Conservation (phyloP, 2,113 vertebrate species). For the Pterocles burchelli region DNA sequence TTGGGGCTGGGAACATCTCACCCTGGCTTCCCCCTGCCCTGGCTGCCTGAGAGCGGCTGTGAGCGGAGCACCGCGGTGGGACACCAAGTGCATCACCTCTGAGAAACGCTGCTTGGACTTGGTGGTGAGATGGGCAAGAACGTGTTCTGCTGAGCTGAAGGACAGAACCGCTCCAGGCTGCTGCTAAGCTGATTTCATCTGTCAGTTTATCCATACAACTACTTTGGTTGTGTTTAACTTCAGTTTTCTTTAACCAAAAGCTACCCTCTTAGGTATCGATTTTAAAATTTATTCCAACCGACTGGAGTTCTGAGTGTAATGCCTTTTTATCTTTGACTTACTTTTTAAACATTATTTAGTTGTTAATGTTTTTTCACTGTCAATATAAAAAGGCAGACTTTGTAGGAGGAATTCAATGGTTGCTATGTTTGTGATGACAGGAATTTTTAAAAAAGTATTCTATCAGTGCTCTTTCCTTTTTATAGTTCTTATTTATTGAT, state of each 20-base stretch:
- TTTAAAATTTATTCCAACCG: background rate
- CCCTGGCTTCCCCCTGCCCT: background rate
- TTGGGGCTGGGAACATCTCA: background rate
- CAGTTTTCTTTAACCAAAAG: background rate
- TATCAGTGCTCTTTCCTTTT: background rate
- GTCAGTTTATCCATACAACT: background rate
- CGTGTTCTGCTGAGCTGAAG: background rate
- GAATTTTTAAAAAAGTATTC: background rate
- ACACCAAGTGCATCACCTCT: background rate
- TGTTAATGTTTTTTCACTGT: background rate
- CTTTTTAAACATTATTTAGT: background rate
- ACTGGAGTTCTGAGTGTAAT: background rate
- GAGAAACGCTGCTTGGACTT: background rate
- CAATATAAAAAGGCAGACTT: background rate
- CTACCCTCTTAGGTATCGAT: background rate
- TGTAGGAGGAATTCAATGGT: background rate
- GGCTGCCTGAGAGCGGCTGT: background rate
- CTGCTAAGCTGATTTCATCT: background rate
- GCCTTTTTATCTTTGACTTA: background rate
- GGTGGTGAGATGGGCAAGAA: background rate
- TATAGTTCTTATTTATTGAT: background rate
- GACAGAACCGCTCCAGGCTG: background rate
- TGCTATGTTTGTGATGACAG: background rate
- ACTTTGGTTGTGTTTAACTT: background rate
- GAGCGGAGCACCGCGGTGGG: accelerated